phyloP scores from a whole-genome alignment of 2,888 invertebrate species.

The Troides oblongomaculatus region DNA sequence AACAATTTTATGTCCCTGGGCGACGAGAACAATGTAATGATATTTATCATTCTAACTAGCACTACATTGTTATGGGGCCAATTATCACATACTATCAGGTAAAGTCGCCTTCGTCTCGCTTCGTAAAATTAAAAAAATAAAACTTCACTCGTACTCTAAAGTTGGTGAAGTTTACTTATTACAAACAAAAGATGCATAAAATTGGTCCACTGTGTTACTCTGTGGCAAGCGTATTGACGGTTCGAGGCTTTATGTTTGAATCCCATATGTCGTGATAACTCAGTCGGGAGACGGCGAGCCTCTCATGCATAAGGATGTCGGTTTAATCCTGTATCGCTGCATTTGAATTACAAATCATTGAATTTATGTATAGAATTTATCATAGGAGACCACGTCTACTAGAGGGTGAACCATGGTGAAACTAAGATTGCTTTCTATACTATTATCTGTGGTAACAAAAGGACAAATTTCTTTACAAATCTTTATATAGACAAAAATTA shows the following conservation, averaged over 20 bases:
- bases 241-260: constrained; percentile 18
- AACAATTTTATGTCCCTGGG: too few relatives aligned
- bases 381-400: constrained; percentile 19
- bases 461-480: not conserved
- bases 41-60: too few relatives aligned
- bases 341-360: constrained; percentile 30
- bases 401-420: not conserved
- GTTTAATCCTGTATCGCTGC: constrained; percentile 23
- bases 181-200: too few relatives aligned
- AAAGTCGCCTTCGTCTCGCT: too few relatives aligned
- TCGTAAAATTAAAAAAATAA: too few relatives aligned
- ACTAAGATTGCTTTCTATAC: constrained; percentile 10
- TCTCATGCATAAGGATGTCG: constrained; percentile 29
- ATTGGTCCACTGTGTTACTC: constrained; percentile 4
- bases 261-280: constrained; percentile 28
- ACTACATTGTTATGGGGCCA: too few relatives aligned
- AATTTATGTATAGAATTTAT: constrained; percentile 29
- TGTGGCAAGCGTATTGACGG: constrained; percentile 11
- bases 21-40: too few relatives aligned
- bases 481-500: not conserved
- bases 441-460: not conserved
- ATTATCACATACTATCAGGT: too few relatives aligned
- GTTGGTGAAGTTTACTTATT: too few relatives aligned
- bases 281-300: constrained; percentile 21
- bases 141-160: too few relatives aligned